phyloP scores from a whole-genome alignment of 2,113 vertebrate genomes.

The Columba livia region DNA sequence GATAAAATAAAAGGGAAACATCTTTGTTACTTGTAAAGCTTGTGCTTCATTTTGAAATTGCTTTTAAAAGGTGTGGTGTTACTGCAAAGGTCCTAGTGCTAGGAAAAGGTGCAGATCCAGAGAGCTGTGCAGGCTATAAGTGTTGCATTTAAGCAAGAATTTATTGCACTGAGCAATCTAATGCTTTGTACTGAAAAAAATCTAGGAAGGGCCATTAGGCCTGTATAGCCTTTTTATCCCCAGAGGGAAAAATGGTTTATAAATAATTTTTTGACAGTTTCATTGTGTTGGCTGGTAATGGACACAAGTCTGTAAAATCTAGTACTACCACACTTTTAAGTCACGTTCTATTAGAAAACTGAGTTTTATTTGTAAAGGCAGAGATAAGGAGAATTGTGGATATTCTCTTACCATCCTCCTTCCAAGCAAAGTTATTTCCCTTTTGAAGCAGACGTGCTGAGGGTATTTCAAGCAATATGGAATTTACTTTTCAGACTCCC shows the following conservation, averaged over 20 bases:
- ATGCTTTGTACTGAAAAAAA: background rate
- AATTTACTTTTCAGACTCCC: background rate
- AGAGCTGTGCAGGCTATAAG: background rate
- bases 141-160: background rate
- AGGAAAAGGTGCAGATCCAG: background rate
- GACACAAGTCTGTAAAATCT: background rate
- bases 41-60: background rate
- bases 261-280: background rate
- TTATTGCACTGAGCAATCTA: background rate
- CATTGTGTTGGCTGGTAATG: background rate
- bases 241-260: background rate
- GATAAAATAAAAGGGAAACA: background rate
- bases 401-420: background rate
- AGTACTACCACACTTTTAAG: background rate
- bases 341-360: background rate
- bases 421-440: background rate
- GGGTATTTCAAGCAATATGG: background rate
- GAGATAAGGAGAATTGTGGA: background rate
- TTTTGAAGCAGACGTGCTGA: background rate
- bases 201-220: background rate
- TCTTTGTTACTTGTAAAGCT: background rate
- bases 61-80: background rate
- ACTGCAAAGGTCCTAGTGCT: background rate
- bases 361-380: background rate
- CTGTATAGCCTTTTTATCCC: background rate